Evolutionary conservation across 2,113 vertebrate species (phyloP).

Genomic region (Alosa alosa): DNA sequence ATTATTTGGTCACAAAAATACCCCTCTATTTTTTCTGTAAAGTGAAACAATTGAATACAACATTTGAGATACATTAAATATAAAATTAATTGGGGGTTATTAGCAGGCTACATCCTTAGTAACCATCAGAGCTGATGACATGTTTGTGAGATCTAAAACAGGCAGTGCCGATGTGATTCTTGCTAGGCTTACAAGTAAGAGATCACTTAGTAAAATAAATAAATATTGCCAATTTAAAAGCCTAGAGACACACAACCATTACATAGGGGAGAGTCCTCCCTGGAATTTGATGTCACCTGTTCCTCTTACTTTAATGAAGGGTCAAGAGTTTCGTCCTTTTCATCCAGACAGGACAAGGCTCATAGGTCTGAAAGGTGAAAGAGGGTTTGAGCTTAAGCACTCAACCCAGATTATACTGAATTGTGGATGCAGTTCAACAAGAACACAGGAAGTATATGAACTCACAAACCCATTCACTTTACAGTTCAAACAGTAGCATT

Average conservation of each 20-base stretch:
- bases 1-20: constrained; percentile 40
- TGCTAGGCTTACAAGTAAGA: constrained; percentile 1
- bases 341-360: neutral
- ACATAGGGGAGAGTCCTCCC: neutral
- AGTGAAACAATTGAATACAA: constrained; percentile 15
- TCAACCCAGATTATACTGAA: neutral
- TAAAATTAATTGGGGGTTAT: neutral
- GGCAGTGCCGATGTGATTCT: neutral
- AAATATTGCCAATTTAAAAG: neutral
- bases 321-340: neutral
- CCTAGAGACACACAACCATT: neutral
- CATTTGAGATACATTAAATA: constrained; percentile 14
- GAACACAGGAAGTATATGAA: neutral
- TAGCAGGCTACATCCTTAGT: neutral
- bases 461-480: neutral
- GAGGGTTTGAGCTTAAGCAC: neutral
- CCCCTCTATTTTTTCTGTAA: neutral
- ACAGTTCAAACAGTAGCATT: neutral
- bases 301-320: neutral
- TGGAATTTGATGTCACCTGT: neutral
- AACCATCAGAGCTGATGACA: neutral
- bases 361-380: neutral
- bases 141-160: neutral
- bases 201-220: neutral
- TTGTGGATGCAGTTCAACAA: neutral